Base-by-base conservation (phyloP, 2,797 vertebrate species). In the Phrynocephalus vlangalii region DNA sequence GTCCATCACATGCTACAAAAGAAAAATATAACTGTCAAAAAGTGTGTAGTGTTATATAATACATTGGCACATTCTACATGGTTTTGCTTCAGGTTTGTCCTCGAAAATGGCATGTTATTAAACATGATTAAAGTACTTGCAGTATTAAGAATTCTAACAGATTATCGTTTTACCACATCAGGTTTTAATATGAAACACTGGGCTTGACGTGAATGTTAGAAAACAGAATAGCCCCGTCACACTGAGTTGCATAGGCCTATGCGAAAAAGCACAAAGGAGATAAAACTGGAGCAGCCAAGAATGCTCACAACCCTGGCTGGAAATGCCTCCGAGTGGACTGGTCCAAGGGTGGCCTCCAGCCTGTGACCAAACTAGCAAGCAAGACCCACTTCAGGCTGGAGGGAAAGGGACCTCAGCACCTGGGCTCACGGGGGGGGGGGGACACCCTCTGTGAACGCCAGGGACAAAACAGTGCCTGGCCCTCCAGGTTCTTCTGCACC, bases 31-130 rank as follows among this genome's bases (percentile, higher is more conserved):
- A 97, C 97, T 96, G 97, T 97, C 97, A 98, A 98, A 96, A 98
- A 98, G 97, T 98, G 98, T 96, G 96, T 98, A 98, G 98, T 98
- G 98, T 98, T 98, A 98, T 98, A 98, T 98, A 97, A 98, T 98
- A 99, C 98, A 98, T 98, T 98, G 97, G 97, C 97, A 98, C 97
- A 97, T 97, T 98, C 97, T 80, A 71, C 95, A 95, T 97, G 96
- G 86, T 87, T 96, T 96, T 96, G 96, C 95, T 96, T 96, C 95
- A 96, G 96, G 97, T 85, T 94, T 95, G 94, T 97, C 96, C 95
- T 95, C 91, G 84, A 91, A 87, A 96, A 97, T 80, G 79, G 96
- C 96, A 95, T 94, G 93, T 96, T 96, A 96, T 96, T 96, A 96
- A 97, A 91, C 92, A 97, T 96, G 93, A 96, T 96, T 96, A 97